Conservation (phyloP, 2,797 vertebrate genomes). For the Notolepis coatsorum region DNA sequence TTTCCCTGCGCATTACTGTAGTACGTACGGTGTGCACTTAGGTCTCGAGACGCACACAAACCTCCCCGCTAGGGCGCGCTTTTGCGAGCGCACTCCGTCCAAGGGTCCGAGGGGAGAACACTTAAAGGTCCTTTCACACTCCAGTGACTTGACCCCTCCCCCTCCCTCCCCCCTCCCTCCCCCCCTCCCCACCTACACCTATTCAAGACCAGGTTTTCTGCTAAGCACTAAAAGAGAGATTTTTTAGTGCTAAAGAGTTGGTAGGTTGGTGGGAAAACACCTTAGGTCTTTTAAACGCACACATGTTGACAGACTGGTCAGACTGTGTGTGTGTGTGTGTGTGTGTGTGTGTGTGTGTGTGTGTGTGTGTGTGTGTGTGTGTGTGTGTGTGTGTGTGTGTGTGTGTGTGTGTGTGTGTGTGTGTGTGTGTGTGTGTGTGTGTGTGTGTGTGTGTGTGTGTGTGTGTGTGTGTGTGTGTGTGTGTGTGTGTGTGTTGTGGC, state of each 20-base stretch:
- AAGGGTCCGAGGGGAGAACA: too few species aligned
- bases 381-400: slow-evolving; percentile 9
- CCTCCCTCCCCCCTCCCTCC: background rate
- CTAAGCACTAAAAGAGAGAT: slow-evolving; percentile 19
- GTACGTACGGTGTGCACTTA: too few species aligned
- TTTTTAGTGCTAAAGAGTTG: background rate
- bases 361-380: slow-evolving; percentile 37
- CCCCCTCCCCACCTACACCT: background rate
- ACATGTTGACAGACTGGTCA: slow-evolving; percentile 37
- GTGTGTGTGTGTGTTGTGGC: slow-evolving; percentile 5
- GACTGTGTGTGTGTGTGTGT: slow-evolving; percentile 1
- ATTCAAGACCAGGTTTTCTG: slow-evolving; percentile 48
- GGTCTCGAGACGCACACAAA: too few species aligned
- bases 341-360: slow-evolving; percentile 14
- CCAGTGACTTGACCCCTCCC: slow-evolving; percentile 3
- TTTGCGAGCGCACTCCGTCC: too few species aligned
- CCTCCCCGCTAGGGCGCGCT: too few species aligned
- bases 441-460: slow-evolving; percentile 37
- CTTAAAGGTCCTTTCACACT: slow-evolving; percentile 29
- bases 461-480: slow-evolving; percentile 7
- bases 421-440: slow-evolving; percentile 15
- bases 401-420: slow-evolving; percentile 7
- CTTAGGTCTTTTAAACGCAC: slow-evolving; percentile 61
- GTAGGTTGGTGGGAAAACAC: slow-evolving; percentile 59
- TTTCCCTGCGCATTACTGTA: too few species aligned